phyloP scores from a whole-genome alignment of 2,113 vertebrate species.

The Brachirus orientalis region DNA sequence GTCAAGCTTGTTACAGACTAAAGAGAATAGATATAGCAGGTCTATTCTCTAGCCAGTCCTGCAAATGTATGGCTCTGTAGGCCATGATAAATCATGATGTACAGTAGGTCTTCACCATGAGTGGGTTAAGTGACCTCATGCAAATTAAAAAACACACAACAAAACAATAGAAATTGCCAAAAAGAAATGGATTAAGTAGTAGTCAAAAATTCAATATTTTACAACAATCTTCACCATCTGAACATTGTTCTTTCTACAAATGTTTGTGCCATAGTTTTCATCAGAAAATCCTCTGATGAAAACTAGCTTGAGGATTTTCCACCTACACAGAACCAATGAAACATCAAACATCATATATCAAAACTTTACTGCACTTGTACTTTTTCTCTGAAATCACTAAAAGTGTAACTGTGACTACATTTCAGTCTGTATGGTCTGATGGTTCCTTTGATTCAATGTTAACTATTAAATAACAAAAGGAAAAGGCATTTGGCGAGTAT shows the following conservation, averaged over 20 bases:
- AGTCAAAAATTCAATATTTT: too few relatives aligned
- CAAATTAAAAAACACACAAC: neutral
- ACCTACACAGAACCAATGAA: neutral
- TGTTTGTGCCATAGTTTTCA: too few relatives aligned
- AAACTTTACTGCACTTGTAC: neutral
- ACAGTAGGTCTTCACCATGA: neutral
- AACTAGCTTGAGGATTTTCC: neutral
- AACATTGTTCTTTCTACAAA: too few relatives aligned
- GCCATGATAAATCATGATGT: too few relatives aligned
- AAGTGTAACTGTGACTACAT: constrained; percentile 1
- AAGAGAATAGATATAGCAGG: too few relatives aligned
- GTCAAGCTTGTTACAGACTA: too few relatives aligned
- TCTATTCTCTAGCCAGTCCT: too few relatives aligned
- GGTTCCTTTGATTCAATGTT: constrained; percentile 32
- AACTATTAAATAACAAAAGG: constrained; percentile 48
- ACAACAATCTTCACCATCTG: too few relatives aligned
- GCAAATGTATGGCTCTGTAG: too few relatives aligned
- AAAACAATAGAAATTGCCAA: too few relatives aligned
- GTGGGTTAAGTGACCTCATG: neutral
- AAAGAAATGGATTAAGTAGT: too few relatives aligned
- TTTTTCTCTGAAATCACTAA: neutral
- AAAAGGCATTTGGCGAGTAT: constrained; percentile 45
- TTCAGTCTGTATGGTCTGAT: constrained; percentile 9
- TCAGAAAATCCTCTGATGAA: neutral
- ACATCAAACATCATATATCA: neutral